Conservation (phyloP, 2,797 vertebrate species). For the Neoniphon sammara region DNA sequence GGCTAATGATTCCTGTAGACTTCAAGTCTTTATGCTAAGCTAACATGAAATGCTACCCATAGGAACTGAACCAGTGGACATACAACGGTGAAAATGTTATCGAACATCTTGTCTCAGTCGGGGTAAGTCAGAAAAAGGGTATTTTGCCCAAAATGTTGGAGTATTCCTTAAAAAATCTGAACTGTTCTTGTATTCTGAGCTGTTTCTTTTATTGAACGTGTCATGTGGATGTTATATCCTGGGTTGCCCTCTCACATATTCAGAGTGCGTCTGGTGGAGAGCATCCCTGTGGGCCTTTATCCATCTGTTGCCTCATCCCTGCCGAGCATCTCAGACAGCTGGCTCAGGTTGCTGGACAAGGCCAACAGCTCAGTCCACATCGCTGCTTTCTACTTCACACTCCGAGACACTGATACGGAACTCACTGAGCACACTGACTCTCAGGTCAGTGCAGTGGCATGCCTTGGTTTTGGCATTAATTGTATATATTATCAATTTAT, state of each 20-base stretch:
- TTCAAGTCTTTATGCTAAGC: too few relatives aligned
- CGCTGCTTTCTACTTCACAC: constrained; percentile 84
- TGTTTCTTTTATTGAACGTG: neutral
- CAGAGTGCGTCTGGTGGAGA: constrained; percentile 84
- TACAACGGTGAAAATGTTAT: too few relatives aligned
- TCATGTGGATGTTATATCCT: neutral
- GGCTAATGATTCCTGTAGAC: too few relatives aligned
- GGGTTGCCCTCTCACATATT: neutral
- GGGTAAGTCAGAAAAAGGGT: too few relatives aligned
- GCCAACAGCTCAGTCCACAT: constrained; percentile 81
- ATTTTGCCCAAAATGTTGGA: too few relatives aligned
- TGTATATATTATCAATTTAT: neutral
- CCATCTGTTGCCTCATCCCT: constrained; percentile 34
- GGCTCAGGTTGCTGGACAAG: constrained; percentile 78
- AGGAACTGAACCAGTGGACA: too few relatives aligned
- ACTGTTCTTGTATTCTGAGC: neutral
- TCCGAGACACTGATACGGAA: constrained; percentile 61
- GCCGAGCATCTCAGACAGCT: constrained; percentile 77
- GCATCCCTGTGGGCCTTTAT: constrained; percentile 79
- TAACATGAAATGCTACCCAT: too few relatives aligned
- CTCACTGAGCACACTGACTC: constrained; percentile 54
- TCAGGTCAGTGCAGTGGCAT: constrained; percentile 56
- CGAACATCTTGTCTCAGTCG: too few relatives aligned
- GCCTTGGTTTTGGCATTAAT: neutral
- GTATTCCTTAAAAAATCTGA: neutral